phyloP scores from a whole-genome alignment of 2,113 vertebrate genomes.

The Dissostichus mawsoni region DNA sequence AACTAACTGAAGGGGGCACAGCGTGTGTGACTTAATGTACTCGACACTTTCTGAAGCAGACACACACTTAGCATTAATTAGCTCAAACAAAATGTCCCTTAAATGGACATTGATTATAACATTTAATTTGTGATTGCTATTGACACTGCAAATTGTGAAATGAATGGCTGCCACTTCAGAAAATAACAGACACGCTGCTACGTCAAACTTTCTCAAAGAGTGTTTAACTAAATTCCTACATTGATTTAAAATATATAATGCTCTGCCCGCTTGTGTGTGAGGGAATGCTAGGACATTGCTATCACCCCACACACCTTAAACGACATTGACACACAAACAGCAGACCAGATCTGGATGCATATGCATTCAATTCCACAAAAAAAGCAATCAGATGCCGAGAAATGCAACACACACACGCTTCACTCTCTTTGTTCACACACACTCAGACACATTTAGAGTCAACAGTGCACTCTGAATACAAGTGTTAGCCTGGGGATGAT shows the following conservation, averaged over 20 bases:
- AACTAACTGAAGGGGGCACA: neutral
- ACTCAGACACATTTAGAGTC: neutral
- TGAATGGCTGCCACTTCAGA: neutral
- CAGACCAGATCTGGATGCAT: no score
- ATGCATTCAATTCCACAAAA: neutral
- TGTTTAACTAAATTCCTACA: no score
- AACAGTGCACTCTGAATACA: neutral
- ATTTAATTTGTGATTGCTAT: neutral
- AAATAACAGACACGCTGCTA: no score
- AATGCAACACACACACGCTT: neutral
- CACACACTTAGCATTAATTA: neutral
- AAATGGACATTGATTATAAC: neutral
- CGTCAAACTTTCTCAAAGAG: no score
- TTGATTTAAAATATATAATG: no score
- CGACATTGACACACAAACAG: neutral
- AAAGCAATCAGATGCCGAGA: constrained; percentile 9
- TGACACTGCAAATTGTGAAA: neutral
- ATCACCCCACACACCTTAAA: no score
- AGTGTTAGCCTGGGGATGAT: constrained; percentile 17
- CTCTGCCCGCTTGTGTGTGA: no score
- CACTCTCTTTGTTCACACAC: no score
- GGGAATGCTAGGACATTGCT: no score
- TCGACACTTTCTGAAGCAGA: neutral
- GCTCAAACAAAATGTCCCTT: no score
- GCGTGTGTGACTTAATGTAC: no score